Conservation (phyloP, 2,113 vertebrate species). For the Ibidorhyncha struthersii region DNA sequence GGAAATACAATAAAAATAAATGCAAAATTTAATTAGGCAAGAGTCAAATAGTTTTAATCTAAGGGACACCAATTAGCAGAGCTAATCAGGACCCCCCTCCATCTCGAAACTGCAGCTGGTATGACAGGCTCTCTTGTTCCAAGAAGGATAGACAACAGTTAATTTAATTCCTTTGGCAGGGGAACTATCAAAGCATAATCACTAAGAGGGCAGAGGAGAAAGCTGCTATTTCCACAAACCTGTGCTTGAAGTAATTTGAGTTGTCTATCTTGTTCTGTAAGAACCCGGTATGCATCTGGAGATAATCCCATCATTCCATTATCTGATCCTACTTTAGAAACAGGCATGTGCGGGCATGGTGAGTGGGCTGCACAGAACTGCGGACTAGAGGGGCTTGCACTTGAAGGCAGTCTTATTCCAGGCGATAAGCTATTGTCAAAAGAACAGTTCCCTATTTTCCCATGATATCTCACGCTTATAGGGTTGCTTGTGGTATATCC, state of each 20-base stretch:
- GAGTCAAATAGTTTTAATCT: neutral
- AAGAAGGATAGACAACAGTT: neutral
- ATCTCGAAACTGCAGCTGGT: neutral
- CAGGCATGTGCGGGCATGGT: conserved; percentile 17
- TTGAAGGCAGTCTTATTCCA: conserved; percentile 16
- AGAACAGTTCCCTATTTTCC: conserved; percentile 26
- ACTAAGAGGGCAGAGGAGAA: neutral
- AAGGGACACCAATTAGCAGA: neutral
- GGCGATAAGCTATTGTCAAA: neutral
- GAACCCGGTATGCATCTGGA: conserved; percentile 83
- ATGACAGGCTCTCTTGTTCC: neutral
- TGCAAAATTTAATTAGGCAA: neutral
- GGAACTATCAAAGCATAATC: neutral
- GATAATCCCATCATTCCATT: conserved; percentile 77
- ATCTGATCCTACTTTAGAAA: conserved; percentile 40
- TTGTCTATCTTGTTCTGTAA: conserved; percentile 90
- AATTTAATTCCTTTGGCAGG: neutral
- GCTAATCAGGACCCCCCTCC: neutral
- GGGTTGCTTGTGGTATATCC: conserved; percentile 65
- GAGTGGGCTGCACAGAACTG: conserved; percentile 67
- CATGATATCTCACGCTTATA: conserved; percentile 39
- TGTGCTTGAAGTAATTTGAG: conserved; percentile 92
- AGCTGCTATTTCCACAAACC: conserved; percentile 74
- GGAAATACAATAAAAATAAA: neutral
- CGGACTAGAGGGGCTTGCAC: conserved; percentile 9